Evolutionary conservation across 2,797 vertebrate genomes (phyloP).

Genomic region (Enteromius mattozi): DNA sequence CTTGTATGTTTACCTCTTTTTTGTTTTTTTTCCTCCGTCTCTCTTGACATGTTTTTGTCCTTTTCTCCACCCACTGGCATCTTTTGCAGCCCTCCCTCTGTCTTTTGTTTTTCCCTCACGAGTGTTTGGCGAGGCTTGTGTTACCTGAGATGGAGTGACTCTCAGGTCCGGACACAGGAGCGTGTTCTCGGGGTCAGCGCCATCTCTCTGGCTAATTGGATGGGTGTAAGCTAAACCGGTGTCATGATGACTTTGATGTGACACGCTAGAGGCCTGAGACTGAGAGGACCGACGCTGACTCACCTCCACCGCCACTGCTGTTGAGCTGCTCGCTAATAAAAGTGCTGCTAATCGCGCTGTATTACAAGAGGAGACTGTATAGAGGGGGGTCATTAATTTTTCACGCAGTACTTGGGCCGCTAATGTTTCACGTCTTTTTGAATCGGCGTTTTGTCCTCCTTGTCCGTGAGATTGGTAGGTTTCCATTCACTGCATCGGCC

Average conservation of each 20-base stretch:
- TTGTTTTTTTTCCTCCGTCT: conserved; percentile 64
- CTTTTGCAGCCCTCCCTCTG: conserved; percentile 66
- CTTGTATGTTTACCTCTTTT: conserved; percentile 72
- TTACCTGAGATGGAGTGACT: conserved; percentile 90
- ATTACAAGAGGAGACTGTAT: conserved; percentile 81
- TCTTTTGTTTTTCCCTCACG: conserved; percentile 54
- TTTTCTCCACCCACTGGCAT: conserved; percentile 74
- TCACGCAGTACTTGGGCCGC: conserved; percentile 81
- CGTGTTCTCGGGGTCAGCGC: conserved; percentile 83
- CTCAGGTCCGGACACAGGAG: conserved; percentile 76
- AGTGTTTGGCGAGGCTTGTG: conserved; percentile 75
- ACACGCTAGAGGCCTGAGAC: conserved; percentile 69
- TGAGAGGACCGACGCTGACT: conserved; percentile 31
- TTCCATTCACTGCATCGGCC: conserved; percentile 20
- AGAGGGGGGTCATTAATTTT: conserved; percentile 85
- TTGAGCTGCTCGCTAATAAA: conserved; percentile 68
- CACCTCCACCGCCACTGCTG: neutral
- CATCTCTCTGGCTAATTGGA: conserved; percentile 95
- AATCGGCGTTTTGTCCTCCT: conserved; percentile 41
- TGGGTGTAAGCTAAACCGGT: conserved; percentile 94
- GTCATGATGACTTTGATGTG: conserved; percentile 88
- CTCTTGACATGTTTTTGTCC: conserved; percentile 65
- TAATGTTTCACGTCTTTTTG: conserved; percentile 54
- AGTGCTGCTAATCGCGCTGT: conserved; percentile 76
- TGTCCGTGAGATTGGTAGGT: conserved; percentile 31